Evolutionary conservation across 2,888 invertebrate genomes (phyloP).

Genomic region (Pyrocoelia pectoralis): DNA sequence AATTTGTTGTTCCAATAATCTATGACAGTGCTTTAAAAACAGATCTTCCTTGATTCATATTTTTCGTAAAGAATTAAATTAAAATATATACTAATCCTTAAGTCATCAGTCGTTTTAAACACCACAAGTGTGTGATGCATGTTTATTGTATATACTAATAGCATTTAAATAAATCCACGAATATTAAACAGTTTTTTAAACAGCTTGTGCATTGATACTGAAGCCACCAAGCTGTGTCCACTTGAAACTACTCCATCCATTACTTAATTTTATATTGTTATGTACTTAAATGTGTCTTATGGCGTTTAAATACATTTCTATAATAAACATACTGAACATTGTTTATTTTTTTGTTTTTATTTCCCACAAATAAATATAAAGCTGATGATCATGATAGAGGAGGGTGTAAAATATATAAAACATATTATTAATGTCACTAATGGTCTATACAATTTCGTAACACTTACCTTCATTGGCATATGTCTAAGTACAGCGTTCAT

Average conservation of each 20-base stretch:
- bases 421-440: too few relatives aligned
- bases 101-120: slow-evolving; percentile 1
- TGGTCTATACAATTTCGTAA: too few relatives aligned
- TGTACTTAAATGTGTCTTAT: slow-evolving; percentile 43
- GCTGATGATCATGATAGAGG: too few relatives aligned
- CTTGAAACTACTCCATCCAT: slow-evolving; percentile 44
- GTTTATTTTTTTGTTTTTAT: slow-evolving; percentile 8
- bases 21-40: neutral
- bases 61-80: neutral
- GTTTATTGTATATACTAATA: slow-evolving; percentile 21
- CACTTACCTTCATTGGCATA: too few relatives aligned
- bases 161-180: slow-evolving; percentile 20
- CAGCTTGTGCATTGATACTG: slow-evolving; percentile 51
- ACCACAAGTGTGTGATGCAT: slow-evolving; percentile 15
- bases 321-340: slow-evolving; percentile 43
- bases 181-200: slow-evolving; percentile 47
- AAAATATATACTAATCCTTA: neutral
- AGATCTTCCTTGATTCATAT: slow-evolving; percentile 5
- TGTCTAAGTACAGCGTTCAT: too few relatives aligned
- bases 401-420: too few relatives aligned
- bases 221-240: slow-evolving; percentile 54
- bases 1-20: neutral
- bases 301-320: slow-evolving; percentile 48
- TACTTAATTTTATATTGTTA: slow-evolving; percentile 31
- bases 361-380: neutral